A percentile compares a stretch with the other conserved stretches of the same genome.
phyloP scores from a whole-genome alignment of 2,113 vertebrate genomes.

The Strix uralensis region DNA sequence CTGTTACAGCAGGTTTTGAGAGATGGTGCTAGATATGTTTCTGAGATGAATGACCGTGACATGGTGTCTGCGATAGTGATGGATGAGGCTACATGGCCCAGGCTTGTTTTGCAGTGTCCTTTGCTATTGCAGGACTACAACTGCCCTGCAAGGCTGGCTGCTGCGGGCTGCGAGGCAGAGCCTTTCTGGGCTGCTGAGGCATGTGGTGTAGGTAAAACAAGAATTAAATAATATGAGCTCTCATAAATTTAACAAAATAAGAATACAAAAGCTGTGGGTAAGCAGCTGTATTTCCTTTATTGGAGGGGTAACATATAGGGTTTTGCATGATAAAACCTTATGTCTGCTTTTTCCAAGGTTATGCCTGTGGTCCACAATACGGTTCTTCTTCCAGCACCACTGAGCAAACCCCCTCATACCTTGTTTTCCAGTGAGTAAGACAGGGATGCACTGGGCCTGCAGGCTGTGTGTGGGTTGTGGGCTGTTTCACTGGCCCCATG shows the following conservation, averaged over 20 bases:
- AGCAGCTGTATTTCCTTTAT: not conserved
- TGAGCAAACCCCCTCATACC: not conserved
- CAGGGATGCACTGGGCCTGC: not conserved
- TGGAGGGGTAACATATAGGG: not conserved
- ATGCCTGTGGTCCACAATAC: accelerated
- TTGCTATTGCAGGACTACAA: not conserved
- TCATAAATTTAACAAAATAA: not conserved
- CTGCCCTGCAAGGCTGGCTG: not conserved
- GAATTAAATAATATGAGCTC: not conserved
- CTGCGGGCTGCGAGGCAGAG: not conserved
- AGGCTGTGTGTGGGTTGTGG: not conserved
- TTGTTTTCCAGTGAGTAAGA: not conserved
- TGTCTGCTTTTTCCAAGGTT: not conserved
- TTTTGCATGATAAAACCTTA: not conserved
- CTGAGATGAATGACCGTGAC: not conserved
- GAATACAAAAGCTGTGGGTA: not conserved
- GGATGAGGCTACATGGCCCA: not conserved
- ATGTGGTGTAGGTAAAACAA: not conserved
- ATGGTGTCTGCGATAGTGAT: not conserved
- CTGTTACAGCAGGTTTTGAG: not conserved
- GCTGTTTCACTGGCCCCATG: not conserved
- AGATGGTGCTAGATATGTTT: not conserved
- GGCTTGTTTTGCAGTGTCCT: not conserved
- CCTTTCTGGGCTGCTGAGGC: not conserved
- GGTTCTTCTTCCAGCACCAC: not conserved